Conservation (phyloP, 2,888 invertebrate species). For the Megamerina dolium region DNA sequence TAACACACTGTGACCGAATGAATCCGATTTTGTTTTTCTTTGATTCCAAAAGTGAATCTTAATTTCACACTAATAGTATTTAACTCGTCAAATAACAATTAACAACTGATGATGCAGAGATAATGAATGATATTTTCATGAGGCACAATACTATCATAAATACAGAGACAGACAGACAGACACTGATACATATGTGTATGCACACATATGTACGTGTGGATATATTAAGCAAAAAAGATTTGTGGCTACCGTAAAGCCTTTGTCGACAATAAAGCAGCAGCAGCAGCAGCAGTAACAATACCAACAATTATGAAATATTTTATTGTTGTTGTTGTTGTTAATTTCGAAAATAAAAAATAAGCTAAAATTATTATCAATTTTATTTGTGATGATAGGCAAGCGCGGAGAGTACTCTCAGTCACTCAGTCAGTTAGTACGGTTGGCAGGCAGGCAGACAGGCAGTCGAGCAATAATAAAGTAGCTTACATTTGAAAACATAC, state of each 20-base stretch:
- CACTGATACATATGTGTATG: background rate
- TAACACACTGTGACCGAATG: too few species aligned
- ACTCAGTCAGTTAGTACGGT: too few species aligned
- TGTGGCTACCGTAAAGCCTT: background rate
- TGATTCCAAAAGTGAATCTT: too few species aligned
- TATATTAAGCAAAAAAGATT: background rate
- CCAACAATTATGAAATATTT: too few species aligned
- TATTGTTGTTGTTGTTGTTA: too few species aligned
- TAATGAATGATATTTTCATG: constrained; percentile 35
- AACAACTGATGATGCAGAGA: constrained; percentile 47
- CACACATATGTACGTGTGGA: too few species aligned
- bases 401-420: too few species aligned
- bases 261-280: constrained; percentile 10
- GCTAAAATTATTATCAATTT: constrained; percentile 24
- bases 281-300: constrained; percentile 17
- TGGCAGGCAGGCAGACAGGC: too few species aligned
- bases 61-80: constrained; percentile 41
- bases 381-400: too few species aligned
- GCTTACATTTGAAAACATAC: constrained; percentile 13
- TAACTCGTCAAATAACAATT: constrained; percentile 47
- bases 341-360: too few species aligned
- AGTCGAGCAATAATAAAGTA: constrained; percentile 22
- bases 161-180: background rate
- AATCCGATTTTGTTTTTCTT: too few species aligned
- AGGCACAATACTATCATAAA: constrained; percentile 5